These are phyloP conservation scores for Xestoiulus laeticollis DNA, from an alignment of 2,888 invertebrate species.

Conservation along the genomic window DNA sequence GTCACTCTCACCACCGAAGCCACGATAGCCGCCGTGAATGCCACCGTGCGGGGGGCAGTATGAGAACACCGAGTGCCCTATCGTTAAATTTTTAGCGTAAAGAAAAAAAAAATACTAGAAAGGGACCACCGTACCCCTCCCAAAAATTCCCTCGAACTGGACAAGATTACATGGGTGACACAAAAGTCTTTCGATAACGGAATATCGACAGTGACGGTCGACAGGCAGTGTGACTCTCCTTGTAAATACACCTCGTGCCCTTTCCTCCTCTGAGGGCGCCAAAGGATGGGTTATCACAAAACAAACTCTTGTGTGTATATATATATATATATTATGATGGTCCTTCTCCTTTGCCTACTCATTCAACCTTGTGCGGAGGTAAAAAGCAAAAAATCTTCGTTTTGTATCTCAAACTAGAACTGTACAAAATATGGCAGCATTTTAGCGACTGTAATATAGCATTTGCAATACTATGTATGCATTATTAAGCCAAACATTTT, in stretches of 20 bases:
- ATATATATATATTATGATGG: neutral
- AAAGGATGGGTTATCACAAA: no score
- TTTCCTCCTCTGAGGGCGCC: no score
- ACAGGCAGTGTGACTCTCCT: neutral
- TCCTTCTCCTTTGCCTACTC: neutral
- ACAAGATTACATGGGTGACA: no score
- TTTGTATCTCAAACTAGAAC: neutral
- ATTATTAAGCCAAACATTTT: conserved; percentile 1
- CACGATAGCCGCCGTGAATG: neutral
- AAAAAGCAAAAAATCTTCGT: neutral
- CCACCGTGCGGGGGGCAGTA: neutral
- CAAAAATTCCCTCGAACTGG: neutral
- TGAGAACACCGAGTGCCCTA: neutral
- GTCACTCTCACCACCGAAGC: neutral
- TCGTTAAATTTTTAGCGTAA: neutral
- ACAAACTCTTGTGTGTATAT: neutral
- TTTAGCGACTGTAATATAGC: neutral
- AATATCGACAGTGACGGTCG: neutral
- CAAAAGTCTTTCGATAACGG: neutral
- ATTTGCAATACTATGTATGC: neutral
- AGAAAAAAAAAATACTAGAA: neutral
- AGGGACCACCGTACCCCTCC: neutral
- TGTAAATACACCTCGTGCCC: neutral
- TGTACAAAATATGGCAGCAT: neutral
- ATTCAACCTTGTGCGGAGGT: neutral